Evolutionary conservation across 1,140 invertebrate species (phyloP), one percentile per base, ranked within the genome.

Genomic region (Brachionus angularis): DNA sequence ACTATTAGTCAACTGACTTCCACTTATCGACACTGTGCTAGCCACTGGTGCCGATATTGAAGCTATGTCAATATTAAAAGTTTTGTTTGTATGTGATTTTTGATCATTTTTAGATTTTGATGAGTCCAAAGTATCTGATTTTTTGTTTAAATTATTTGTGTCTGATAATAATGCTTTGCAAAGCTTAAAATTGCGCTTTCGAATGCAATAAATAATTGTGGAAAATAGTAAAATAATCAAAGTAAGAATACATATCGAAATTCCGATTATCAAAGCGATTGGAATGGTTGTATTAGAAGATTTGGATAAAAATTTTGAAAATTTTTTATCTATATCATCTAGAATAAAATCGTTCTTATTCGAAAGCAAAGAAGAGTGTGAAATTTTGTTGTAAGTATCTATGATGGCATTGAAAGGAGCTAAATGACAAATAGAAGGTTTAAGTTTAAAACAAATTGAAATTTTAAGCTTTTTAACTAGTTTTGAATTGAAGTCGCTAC

Each of bases 371-470:
- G 58, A 62, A 16, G 21, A 62, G 42, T 67, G 62, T 2, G 62
- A 67, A 21, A 67, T 67, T 67, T 67, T 67, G 31, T 67, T 34
- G 18, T 67, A 67, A 31, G 42, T 67, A 27, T 67, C 62, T 3
- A 67, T 67, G 23, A 67, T 67, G 23, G 62, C 62, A 27, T 39
- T 50, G 31, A 50, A 47, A 47, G 23, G 62, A 1, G 39, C 7
- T 5, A 31, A 10, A 1, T 39, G 12, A 42, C 62, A 67, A 18
- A 67, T 31, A 18, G 8, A 31, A 10, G 42, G 1, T 31, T 67
- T 50, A 21, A 42, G 16, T 7, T 46, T 8, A 31, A 67, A 67
- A 21, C 62, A 67, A 21, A 29, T 31, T 21, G 31, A 27, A 16
- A 50, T 42, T 67, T 46, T 23, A 1, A 67, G 42, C 0, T 10